Conservation (phyloP, 2,888 invertebrate species). For the Gymnosoma rotundatum region DNA sequence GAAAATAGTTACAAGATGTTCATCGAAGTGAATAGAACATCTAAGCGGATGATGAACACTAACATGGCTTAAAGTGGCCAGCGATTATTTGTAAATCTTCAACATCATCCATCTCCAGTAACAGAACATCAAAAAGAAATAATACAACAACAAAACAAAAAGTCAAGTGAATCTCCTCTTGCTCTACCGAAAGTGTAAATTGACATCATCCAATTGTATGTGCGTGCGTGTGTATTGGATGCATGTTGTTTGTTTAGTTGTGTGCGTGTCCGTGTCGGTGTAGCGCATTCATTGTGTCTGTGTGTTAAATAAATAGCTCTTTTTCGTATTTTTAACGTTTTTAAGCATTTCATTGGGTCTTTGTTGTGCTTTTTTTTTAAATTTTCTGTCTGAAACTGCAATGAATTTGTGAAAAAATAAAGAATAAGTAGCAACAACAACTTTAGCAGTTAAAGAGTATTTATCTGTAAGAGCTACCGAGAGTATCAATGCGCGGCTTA, state of each 20-base stretch:
- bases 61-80: slow-evolving; percentile 39
- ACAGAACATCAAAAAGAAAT: slow-evolving; percentile 49
- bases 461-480: slow-evolving; percentile 71
- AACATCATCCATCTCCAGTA: slow-evolving; percentile 58
- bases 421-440: slow-evolving; percentile 71
- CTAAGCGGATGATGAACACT: slow-evolving; percentile 75
- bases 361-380: slow-evolving; percentile 63
- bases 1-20: slow-evolving; percentile 82
- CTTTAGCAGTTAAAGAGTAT: slow-evolving; percentile 70
- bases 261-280: slow-evolving; percentile 17
- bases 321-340: slow-evolving; percentile 63
- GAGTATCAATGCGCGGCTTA: slow-evolving; percentile 68
- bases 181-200: slow-evolving; percentile 54
- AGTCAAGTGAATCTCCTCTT: slow-evolving; percentile 56
- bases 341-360: slow-evolving; percentile 68
- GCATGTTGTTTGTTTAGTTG: slow-evolving; percentile 35
- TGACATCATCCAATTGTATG: slow-evolving; percentile 66
- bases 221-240: slow-evolving; percentile 35
- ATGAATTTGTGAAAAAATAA: slow-evolving; percentile 70
- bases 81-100: slow-evolving; percentile 32
- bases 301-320: slow-evolving; percentile 69
- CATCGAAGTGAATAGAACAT: slow-evolving; percentile 81
- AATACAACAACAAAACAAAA: neutral
- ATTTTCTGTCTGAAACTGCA: slow-evolving; percentile 65
- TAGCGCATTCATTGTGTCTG: slow-evolving; percentile 43